Percentiles rank a stretch among this genome's conserved stretches.
Conservation (phyloP, 2,888 invertebrate species). For the Nipponacmea schrenckii region DNA sequence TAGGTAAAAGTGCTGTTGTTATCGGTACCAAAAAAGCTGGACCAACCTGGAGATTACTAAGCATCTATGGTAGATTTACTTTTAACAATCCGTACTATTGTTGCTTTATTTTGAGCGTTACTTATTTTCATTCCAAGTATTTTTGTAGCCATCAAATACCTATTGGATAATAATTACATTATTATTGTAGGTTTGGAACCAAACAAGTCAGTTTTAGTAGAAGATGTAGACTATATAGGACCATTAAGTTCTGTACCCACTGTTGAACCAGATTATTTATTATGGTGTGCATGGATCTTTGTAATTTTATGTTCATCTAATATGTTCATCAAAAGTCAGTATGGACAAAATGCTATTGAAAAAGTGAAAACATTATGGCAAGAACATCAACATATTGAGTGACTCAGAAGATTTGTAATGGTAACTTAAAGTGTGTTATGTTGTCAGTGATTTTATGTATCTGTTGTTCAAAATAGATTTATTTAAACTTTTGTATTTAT, state of each 20-base stretch:
- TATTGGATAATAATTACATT: not conserved
- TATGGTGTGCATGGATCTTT: conserved; percentile 87
- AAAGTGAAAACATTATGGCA: conserved; percentile 55
- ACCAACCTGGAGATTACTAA: too few species aligned
- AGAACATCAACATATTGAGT: conserved; percentile 62
- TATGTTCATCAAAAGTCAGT: conserved; percentile 51
- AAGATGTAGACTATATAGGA: conserved; percentile 70
- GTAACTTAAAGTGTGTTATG: not conserved
- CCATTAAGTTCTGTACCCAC: conserved; percentile 84
- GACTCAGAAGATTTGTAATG: conserved; percentile 17
- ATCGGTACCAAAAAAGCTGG: too few species aligned
- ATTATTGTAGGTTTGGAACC: conserved; percentile 49
- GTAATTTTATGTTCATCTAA: conserved; percentile 71
- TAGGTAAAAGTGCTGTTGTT: too few species aligned
- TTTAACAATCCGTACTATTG: too few species aligned
- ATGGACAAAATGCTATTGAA: conserved; percentile 55
- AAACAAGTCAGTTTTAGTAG: conserved; percentile 45
- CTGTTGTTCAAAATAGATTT: too few species aligned
- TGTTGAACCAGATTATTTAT: conserved; percentile 82
- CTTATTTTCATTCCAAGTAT: too few species aligned
- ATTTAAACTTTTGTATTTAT: too few species aligned
- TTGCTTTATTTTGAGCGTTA: too few species aligned
- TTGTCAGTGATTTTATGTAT: too few species aligned
- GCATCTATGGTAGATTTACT: too few species aligned
- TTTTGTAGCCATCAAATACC: too few species aligned